phyloP scores from a whole-genome alignment of 2,888 invertebrate species.

The Rhagophthalmus giganteus region DNA sequence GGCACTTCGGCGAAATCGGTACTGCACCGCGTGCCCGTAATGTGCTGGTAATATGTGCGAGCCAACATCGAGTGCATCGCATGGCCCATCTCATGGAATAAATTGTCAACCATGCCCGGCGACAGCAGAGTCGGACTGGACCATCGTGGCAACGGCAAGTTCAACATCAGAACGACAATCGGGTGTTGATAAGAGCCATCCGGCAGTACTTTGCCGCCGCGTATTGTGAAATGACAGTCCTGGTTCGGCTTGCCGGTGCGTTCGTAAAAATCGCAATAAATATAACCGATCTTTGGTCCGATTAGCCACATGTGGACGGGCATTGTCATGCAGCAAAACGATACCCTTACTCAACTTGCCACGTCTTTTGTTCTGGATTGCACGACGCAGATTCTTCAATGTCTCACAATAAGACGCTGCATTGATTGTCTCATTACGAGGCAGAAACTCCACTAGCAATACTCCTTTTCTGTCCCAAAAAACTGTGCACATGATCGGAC shows the following conservation, averaged over 20 bases:
- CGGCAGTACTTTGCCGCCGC: slow-evolving; percentile 79
- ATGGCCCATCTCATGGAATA: slow-evolving; percentile 99
- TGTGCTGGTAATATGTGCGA: slow-evolving; percentile 72
- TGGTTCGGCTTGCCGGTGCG: slow-evolving; percentile 90
- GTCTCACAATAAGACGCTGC: no score
- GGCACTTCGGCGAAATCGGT: slow-evolving; percentile 99
- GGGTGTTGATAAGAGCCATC: slow-evolving; percentile 89
- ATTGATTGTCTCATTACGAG: no score
- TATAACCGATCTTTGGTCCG: no score
- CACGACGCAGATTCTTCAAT: no score
- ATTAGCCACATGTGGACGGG: no score
- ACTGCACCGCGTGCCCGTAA: slow-evolving; percentile 78
- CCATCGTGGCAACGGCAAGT: slow-evolving; percentile 76
- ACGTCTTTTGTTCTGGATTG: no score
- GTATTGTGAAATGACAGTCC: slow-evolving; percentile 98
- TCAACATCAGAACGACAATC: slow-evolving; percentile 90
- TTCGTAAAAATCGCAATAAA: slow-evolving; percentile 97
- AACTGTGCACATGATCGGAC: no score
- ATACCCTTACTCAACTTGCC: no score
- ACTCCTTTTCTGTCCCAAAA: no score
- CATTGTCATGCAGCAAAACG: no score
- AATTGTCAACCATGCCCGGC: slow-evolving; percentile 87
- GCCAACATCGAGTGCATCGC: slow-evolving; percentile 99
- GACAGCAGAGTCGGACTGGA: slow-evolving; percentile 77
- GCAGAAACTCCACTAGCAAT: no score